Base-by-base conservation (phyloP, 2,888 invertebrate genomes). In the Dasysyrphus tricinctus region DNA sequence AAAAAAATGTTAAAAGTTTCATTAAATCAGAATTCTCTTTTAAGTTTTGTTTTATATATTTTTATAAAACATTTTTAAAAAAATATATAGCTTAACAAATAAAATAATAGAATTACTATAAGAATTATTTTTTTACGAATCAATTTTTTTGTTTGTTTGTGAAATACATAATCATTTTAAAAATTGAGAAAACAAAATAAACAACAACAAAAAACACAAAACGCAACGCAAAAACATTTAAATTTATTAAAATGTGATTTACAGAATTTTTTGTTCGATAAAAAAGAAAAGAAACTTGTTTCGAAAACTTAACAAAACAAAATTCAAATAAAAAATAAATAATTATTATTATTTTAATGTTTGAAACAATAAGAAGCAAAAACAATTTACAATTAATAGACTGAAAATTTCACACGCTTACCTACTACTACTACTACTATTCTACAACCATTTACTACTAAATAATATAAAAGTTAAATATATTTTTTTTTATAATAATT, bases 331-430 rank as follows among this genome's bases (percentile, higher is more conserved):
- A 19, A 56, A 29, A 42, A 24, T n/a, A 24, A 24, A 24, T 24
- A n/a, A 24, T 24, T 5, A 44, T 49, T 54, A 6, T 56, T 32
- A 44, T 65, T 56, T 70, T 59, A 57, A 24, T 24, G n/a, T 65
- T 65, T 65, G 8, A 39, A 56, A 74, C 61, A 44, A 63, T 54
- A 59, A 56, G 54, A 74, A 72, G 74, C 65, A 85, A 69, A 81
- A 82, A 61, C 61, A 74, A 77, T 69, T 86, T 79, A 87, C 83
- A 79, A 87, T 73, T 75, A 57, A 87, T 80, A 80, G 87, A 87
- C 87, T 87, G 87, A 87, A 69, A 80, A 80, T 83, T 87, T 83
- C 82, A 83, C 75, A 87, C 87, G 87, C 87, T 87, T 61, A 61
- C 61, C 39, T 51, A 51, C 51, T 51, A 54, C 51, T 54, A 14